These are phyloP conservation scores for Oreotrochilus melanogaster DNA, from an alignment of 2,113 vertebrate species.

Conservation along the genomic window DNA sequence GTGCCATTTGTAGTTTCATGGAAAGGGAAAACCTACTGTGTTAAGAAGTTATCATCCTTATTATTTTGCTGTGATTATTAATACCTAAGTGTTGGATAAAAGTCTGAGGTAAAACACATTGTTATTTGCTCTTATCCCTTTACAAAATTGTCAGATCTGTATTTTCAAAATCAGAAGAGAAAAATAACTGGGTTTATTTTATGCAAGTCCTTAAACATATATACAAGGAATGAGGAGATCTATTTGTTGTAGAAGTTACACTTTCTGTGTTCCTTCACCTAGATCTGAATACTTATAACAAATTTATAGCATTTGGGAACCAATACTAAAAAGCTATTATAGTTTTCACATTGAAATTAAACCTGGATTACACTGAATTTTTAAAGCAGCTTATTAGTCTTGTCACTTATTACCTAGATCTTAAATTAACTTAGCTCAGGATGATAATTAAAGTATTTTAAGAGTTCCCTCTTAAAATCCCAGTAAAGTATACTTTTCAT, in stretches of 20 bases:
- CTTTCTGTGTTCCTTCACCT: not conserved
- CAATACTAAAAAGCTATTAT: not conserved
- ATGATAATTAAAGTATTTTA: not conserved
- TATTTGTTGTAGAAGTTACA: not conserved
- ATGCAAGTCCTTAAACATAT: not conserved
- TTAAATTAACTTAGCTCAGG: not conserved
- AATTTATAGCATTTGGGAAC: not conserved
- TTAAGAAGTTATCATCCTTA: not conserved
- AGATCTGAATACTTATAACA: not conserved
- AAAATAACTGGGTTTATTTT: not conserved
- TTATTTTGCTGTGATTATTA: not conserved
- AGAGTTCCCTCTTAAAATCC: not conserved
- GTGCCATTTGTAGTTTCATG: not conserved
- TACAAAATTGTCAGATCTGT: not conserved
- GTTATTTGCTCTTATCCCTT: not conserved
- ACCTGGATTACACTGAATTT: not conserved
- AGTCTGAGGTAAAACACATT: not conserved
- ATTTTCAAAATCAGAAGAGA: not conserved
- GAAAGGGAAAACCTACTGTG: not conserved
- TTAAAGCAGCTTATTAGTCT: not conserved
- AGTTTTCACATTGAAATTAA: not conserved
- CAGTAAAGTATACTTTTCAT: not conserved
- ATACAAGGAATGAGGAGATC: not conserved
- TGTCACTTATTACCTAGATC: not conserved
- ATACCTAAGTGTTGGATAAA: not conserved